phyloP scores from a whole-genome alignment of 1,140 invertebrate genomes.

The Diachasma alloeum region DNA sequence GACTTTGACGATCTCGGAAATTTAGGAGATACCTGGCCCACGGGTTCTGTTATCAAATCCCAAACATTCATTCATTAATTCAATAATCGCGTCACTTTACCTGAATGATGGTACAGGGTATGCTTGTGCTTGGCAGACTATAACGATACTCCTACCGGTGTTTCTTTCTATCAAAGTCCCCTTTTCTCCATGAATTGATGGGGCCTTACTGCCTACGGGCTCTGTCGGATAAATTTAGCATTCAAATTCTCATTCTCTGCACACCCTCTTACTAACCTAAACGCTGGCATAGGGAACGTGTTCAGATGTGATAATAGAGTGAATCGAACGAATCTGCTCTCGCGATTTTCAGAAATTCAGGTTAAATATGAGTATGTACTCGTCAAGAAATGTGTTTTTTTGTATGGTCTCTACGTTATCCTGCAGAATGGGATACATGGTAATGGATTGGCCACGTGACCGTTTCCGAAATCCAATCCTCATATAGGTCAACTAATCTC shows the following conservation, averaged over 20 bases:
- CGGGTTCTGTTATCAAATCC: conserved; percentile 63
- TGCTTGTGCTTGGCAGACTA: conserved; percentile 72
- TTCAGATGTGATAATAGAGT: conserved; percentile 69
- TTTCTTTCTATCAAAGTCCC: conserved; percentile 47
- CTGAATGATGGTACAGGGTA: conserved; percentile 73
- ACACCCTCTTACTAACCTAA: not conserved
- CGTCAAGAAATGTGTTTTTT: no score
- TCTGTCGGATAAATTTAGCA: conserved; percentile 36
- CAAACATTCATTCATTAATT: not conserved
- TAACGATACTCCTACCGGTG: conserved; percentile 62
- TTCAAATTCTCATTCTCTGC: not conserved
- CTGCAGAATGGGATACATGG: no score
- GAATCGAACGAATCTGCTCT: conserved; percentile 14
- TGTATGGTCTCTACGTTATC: no score
- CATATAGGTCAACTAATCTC: no score
- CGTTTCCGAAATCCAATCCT: no score
- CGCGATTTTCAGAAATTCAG: no score
- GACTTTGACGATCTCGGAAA: conserved; percentile 60
- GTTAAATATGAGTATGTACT: no score
- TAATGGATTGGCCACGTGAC: no score
- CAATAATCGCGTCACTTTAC: conserved; percentile 45
- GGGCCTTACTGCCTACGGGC: conserved; percentile 50
- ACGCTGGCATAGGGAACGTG: conserved; percentile 63
- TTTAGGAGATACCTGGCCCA: conserved; percentile 70
- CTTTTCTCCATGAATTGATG: conserved; percentile 51